phyloP scores from a whole-genome alignment of 1,140 invertebrate species.

The Hesperophylax magnus region DNA sequence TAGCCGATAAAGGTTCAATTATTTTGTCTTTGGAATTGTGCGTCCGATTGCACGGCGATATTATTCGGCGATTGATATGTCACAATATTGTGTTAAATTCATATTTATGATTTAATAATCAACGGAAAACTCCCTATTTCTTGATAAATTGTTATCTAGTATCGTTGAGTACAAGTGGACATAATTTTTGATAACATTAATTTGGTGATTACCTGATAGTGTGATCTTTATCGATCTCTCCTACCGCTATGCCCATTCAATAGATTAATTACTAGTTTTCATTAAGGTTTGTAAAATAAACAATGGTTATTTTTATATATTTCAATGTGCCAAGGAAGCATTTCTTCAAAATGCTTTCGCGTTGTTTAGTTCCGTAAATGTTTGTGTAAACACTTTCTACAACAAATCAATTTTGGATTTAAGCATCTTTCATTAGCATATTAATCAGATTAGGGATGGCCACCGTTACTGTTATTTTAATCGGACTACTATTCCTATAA shows the following conservation, averaged over 20 bases:
- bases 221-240: conserved; percentile 38
- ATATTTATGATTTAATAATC: conserved; percentile 40
- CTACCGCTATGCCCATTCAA: conserved; percentile 33
- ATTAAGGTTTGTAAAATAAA: conserved; percentile 40
- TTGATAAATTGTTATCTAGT: not conserved
- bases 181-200: conserved; percentile 21
- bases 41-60: conserved; percentile 39
- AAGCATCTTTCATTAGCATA: conserved; percentile 35
- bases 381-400: conserved; percentile 12
- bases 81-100: conserved; percentile 44
- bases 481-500: not conserved
- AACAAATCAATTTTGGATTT: conserved; percentile 20
- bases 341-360: not conserved
- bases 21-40: conserved; percentile 41
- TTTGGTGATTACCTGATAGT: conserved; percentile 30
- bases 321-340: not conserved
- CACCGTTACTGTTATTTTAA: conserved; percentile 7
- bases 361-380: not conserved
- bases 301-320: conserved; percentile 16
- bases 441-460: conserved; percentile 31
- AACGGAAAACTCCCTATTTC: not conserved
- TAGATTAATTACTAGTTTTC: conserved; percentile 39
- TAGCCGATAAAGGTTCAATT: conserved; percentile 40
- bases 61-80: conserved; percentile 47
- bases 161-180: not conserved